Percentiles rank a stretch among this genome's conserved stretches.
These are phyloP conservation scores for Clarias batrachus DNA, from an alignment of 2,113 vertebrate species.

Conservation along the genomic window DNA sequence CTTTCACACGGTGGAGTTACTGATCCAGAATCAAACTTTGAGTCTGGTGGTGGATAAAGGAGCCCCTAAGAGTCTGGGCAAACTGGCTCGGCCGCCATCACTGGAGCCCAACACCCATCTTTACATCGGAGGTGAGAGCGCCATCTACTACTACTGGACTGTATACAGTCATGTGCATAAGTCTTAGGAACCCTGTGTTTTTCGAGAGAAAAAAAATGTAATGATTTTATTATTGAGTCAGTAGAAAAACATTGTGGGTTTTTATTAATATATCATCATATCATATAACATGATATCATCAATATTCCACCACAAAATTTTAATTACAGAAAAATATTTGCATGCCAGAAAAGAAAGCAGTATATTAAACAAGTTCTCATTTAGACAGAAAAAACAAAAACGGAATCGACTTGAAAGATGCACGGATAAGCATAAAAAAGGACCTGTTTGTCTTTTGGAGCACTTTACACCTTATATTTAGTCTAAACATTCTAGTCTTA, in stretches of 20 bases:
- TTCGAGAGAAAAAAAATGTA: no score
- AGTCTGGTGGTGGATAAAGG: constrained; percentile 96
- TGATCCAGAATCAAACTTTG: constrained; percentile 91
- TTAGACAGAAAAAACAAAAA: no score
- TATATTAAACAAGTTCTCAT: no score
- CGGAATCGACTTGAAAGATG: neutral
- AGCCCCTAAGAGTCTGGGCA: constrained; percentile 89
- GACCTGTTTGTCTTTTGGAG: neutral
- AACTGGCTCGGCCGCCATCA: constrained; percentile 85
- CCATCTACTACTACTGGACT: neutral
- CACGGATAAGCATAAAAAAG: neutral
- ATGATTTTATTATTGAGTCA: no score
- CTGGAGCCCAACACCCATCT: constrained; percentile 87
- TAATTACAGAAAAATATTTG: no score
- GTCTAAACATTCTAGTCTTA: neutral
- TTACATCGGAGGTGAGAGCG: constrained; percentile 87
- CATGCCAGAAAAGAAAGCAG: no score
- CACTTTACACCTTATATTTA: no score
- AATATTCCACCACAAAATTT: no score
- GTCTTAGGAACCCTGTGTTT: no score
- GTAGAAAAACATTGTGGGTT: no score
- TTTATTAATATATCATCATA: no score
- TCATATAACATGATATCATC: no score
- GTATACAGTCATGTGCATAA: neutral
- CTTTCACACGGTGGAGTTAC: constrained; percentile 90